These are phyloP conservation scores for Coracias cyanogaster DNA, from an alignment of 2,797 vertebrate genomes.

Conservation along the genomic window DNA sequence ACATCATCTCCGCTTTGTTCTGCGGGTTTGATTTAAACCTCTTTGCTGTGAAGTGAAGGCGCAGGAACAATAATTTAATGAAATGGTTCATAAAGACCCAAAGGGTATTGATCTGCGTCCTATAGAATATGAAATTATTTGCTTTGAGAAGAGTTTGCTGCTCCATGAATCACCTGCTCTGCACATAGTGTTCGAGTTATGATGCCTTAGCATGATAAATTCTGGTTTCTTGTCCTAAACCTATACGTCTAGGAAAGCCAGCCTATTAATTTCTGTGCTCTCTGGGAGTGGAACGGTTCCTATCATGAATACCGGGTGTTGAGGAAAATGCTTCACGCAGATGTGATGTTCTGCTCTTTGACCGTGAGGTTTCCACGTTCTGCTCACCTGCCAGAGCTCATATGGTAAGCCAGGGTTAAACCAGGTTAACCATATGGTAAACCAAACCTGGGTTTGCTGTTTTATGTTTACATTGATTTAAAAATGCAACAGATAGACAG, in stretches of 20 bases:
- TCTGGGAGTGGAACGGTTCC: not conserved
- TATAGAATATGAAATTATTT: not conserved
- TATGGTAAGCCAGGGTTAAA: not conserved
- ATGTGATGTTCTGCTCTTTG: not conserved
- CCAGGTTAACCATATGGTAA: not conserved
- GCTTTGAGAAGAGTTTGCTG: not conserved
- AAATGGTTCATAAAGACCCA: not conserved
- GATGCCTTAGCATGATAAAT: not conserved
- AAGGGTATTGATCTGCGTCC: not conserved
- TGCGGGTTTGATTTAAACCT: not conserved
- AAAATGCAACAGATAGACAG: not conserved
- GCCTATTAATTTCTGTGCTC: fast-evolving
- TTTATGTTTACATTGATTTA: not conserved
- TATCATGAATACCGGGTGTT: not conserved
- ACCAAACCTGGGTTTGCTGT: not conserved
- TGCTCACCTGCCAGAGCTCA: not conserved
- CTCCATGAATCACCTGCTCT: not conserved
- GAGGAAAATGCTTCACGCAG: not conserved
- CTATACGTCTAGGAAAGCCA: not conserved
- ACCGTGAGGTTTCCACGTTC: not conserved
- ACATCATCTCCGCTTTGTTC: not conserved
- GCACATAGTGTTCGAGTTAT: not conserved
- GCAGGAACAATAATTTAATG: not conserved
- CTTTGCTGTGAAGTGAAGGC: not conserved
- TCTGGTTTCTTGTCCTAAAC: not conserved